phyloP scores from a whole-genome alignment of 2,113 vertebrate species.

The Indicator indicator region DNA sequence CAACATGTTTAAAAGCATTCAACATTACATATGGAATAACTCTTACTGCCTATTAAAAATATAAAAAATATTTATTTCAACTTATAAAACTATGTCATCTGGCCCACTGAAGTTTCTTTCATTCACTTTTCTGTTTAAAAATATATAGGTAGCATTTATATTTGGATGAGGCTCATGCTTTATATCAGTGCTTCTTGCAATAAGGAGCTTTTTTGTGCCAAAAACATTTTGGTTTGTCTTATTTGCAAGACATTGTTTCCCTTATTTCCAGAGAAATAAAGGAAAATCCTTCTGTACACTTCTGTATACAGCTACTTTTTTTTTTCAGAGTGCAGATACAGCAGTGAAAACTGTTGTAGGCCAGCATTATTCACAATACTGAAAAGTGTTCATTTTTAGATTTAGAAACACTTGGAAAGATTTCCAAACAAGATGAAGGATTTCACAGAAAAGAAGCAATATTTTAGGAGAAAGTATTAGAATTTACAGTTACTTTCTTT shows the following conservation, averaged over 20 bases:
- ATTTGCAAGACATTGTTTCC: not conserved
- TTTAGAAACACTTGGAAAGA: not conserved
- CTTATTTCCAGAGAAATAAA: not conserved
- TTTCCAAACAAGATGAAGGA: not conserved
- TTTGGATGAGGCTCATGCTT: not conserved
- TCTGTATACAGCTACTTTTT: not conserved
- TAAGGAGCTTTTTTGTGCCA: not conserved
- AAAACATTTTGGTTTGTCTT: not conserved
- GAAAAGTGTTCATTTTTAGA: not conserved
- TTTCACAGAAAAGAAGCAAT: not conserved
- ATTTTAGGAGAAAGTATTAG: not conserved
- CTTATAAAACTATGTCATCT: not conserved
- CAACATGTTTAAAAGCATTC: slow-evolving; percentile 2
- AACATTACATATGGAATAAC: not conserved
- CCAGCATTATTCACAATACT: not conserved
- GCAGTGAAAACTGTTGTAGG: not conserved
- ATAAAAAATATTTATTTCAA: not conserved
- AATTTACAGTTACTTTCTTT: not conserved
- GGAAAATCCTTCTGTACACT: not conserved
- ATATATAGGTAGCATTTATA: not conserved
- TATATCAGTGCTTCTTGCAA: not conserved
- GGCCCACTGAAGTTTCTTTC: not conserved
- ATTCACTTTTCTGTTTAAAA: not conserved
- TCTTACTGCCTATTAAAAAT: slow-evolving; percentile 1
- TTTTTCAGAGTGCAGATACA: not conserved